A percentile compares a stretch with the other conserved stretches of the same genome.
phyloP scores from a whole-genome alignment of 2,797 vertebrate species.

The Sphaeramia orbicularis region DNA sequence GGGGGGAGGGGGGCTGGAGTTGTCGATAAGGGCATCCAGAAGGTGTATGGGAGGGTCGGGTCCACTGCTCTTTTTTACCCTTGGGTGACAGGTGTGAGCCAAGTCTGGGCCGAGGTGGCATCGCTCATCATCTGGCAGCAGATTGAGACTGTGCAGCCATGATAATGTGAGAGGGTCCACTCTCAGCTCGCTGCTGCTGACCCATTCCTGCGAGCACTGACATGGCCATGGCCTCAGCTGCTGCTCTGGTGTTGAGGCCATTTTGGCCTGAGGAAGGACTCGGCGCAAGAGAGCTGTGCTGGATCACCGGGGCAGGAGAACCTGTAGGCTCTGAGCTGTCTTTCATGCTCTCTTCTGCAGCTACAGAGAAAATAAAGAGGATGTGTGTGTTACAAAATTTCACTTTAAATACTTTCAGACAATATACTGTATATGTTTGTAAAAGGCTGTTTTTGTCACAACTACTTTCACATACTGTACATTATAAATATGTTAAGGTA shows the following conservation, averaged over 20 bases:
- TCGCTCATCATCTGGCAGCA: constrained; percentile 95
- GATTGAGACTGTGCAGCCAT: constrained; percentile 97
- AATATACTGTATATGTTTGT: too few relatives aligned
- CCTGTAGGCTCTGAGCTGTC: constrained; percentile 91
- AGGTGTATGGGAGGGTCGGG: neutral
- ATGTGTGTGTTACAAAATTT: neutral
- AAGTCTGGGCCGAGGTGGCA: constrained; percentile 65
- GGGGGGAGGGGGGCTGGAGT: constrained; percentile 30
- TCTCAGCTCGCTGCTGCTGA: constrained; percentile 84
- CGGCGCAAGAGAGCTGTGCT: constrained; percentile 92
- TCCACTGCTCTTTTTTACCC: constrained; percentile 62
- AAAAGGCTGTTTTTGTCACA: too few relatives aligned
- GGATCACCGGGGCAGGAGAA: constrained; percentile 94
- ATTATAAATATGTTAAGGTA: too few relatives aligned
- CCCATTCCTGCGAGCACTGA: constrained; percentile 97
- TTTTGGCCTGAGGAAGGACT: constrained; percentile 86
- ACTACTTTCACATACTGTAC: too few relatives aligned
- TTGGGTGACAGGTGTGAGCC: constrained; percentile 50
- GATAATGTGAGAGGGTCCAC: constrained; percentile 91
- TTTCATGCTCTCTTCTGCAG: constrained; percentile 90
- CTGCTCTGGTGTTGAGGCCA: constrained; percentile 91
- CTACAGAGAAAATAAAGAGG: constrained; percentile 27
- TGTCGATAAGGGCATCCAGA: constrained; percentile 24
- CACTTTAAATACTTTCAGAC: too few relatives aligned
- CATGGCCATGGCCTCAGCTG: constrained; percentile 95